Base-by-base conservation (phyloP, 2,113 vertebrate genomes). In the Sisor rabdophorus region DNA sequence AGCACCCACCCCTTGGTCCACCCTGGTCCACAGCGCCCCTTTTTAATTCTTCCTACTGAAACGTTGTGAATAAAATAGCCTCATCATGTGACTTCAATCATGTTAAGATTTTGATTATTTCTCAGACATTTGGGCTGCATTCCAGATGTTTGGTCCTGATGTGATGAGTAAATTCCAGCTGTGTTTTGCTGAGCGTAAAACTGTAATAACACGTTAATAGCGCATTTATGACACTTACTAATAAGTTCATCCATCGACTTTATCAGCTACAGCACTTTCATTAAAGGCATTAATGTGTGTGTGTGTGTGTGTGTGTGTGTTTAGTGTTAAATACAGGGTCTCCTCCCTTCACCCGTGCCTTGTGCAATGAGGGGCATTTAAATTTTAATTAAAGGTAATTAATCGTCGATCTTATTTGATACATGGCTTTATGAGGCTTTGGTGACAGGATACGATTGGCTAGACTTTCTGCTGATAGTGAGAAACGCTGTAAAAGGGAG, bases 371-470 rank as follows among this genome's bases (percentile, higher is more conserved):
- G 71, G 79, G 76, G 79, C 73, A 54, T 80, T 84, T 84, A 78
- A 74, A 77, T 82, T 85, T 84, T 78, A 75, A 81, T 83, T 80
- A 79, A 80, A 77, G 76, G 68, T 84, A 80, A 85, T 84, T 85
- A 80, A 84, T 84, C 65, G 78, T 77, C 67, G 65, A 75, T 73
- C 80, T 79, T 32, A 48, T 78, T 79, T 77, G 74, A 80, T 44
- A 68, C 64, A 44, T 44, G 44, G 22, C 77, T 85, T 82, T 83
- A 80, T 79, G 84, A 77, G 78, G 76, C 75, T 82, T 83, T 64
- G 68, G 80, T 40, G 73, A 76, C 80, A 76, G 70, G 17, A 64
- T 56, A 73, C 77, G 80, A 80, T 84, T 79, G 74, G 71, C 80
- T 47, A 73, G 61, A 32, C 69, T 69, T 47, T 55, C 70, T 36